A percentile compares a stretch with the other conserved stretches of the same genome.
Conservation (phyloP, 2,797 vertebrate genomes). For the Crocidura indochinensis region DNA sequence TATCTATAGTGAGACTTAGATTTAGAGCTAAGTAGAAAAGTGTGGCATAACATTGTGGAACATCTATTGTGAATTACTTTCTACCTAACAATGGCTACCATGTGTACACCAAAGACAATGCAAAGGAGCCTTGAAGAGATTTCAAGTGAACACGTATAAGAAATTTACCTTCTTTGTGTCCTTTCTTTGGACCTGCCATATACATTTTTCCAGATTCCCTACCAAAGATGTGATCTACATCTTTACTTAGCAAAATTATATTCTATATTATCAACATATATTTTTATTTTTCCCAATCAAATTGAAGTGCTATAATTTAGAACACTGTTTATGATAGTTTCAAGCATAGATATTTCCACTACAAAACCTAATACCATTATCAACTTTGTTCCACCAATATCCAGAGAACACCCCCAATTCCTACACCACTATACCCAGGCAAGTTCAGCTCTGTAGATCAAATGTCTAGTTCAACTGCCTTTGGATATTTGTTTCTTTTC, state of each 20-base stretch:
- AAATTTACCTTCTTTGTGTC: neutral
- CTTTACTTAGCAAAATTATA: neutral
- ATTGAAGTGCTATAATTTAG: too few relatives aligned
- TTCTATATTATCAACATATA: neutral
- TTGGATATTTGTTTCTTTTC: too few relatives aligned
- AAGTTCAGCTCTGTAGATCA: too few relatives aligned
- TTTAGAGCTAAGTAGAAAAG: neutral
- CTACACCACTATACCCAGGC: too few relatives aligned
- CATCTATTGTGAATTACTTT: neutral
- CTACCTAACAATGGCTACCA: neutral
- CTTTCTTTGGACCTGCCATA: neutral
- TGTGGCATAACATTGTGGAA: rapidly evolving
- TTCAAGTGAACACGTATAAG: neutral
- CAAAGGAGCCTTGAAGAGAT: neutral
- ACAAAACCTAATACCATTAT: too few relatives aligned
- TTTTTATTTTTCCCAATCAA: neutral
- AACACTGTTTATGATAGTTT: too few relatives aligned
- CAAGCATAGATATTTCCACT: too few relatives aligned
- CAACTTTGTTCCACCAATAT: too few relatives aligned
- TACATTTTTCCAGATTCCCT: neutral
- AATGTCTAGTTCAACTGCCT: too few relatives aligned
- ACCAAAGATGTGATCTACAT: neutral
- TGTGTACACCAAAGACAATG: too few relatives aligned
- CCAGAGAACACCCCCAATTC: too few relatives aligned
- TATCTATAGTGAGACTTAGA: neutral